Percentiles rank a stretch among this genome's conserved stretches.
Conservation (phyloP, 64 coral and sea anemone species). For the Porites australiensis region DNA sequence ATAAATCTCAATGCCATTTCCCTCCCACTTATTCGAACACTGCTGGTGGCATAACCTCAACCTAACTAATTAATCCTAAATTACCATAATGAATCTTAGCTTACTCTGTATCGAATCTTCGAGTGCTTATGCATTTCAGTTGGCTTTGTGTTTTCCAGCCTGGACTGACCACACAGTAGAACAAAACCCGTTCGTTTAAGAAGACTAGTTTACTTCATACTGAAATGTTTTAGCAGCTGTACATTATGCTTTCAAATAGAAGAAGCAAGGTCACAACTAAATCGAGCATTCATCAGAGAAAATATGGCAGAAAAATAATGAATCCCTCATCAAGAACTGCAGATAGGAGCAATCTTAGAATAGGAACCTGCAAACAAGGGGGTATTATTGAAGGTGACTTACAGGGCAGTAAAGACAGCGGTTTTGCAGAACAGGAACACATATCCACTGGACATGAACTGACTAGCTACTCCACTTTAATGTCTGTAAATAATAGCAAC, state of each 20-base stretch:
- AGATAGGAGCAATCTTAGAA: not conserved
- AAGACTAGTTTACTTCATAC: not conserved
- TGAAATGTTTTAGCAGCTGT: not conserved
- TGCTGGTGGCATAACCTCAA: slow-evolving; percentile 38
- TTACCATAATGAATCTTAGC: not conserved
- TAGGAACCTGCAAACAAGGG: not conserved
- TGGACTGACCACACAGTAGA: not conserved
- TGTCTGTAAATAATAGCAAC: not conserved
- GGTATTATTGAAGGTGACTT: not conserved
- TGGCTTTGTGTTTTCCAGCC: not conserved
- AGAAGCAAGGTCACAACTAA: slow-evolving; percentile 6
- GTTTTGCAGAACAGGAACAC: not conserved
- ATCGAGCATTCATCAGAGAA: not conserved
- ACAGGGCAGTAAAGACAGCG: not conserved
- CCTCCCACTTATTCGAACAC: not conserved
- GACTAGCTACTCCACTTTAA: not conserved
- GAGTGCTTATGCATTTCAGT: too few relatives aligned
- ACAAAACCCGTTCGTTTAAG: not conserved
- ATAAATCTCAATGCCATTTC: not conserved
- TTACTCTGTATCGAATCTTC: not conserved
- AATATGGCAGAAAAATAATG: not conserved
- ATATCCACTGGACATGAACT: not conserved
- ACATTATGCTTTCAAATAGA: slow-evolving; percentile 9
- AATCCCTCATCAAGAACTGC: not conserved
- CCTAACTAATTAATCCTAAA: slow-evolving; percentile 17